Percentiles rank a stretch among this genome's conserved stretches.
phyloP scores from a whole-genome alignment of 2,113 vertebrate genomes.

The Caranx ignobilis region DNA sequence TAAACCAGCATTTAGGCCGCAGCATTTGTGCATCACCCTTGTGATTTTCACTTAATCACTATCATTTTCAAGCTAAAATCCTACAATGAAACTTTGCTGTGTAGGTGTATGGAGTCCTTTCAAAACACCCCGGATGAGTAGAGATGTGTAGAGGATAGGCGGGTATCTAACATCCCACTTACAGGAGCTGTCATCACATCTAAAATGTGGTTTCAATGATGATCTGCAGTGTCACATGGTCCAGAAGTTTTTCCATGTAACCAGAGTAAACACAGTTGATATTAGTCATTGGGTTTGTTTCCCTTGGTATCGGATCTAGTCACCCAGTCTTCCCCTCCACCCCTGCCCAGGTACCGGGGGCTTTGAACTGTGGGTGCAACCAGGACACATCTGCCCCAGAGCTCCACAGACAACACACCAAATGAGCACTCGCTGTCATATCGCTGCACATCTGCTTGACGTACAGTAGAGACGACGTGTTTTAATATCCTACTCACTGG shows the following conservation, averaged over 20 bases:
- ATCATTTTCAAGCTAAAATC: not conserved
- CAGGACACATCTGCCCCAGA: slow-evolving; percentile 76
- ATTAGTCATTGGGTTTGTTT: not conserved
- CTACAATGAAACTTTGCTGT: too few species aligned
- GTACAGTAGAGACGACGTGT: slow-evolving; percentile 49
- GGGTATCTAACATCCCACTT: not conserved
- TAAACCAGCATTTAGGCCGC: too few species aligned
- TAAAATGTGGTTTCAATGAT: not conserved
- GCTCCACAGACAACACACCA: slow-evolving; percentile 57
- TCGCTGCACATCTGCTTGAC: slow-evolving; percentile 64
- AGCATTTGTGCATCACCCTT: too few species aligned
- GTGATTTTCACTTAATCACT: not conserved
- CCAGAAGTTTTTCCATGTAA: not conserved
- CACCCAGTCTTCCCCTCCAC: slow-evolving; percentile 1
- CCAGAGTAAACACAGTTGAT: not conserved
- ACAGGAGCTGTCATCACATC: slow-evolving; percentile 22
- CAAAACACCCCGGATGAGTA: too few species aligned
- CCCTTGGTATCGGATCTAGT: slow-evolving; percentile 17
- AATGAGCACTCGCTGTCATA: slow-evolving; percentile 75
- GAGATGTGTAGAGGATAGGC: too few species aligned
- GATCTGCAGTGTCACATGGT: slow-evolving; percentile 9
- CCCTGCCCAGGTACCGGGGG: slow-evolving; percentile 41
- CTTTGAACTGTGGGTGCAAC: slow-evolving; percentile 44
- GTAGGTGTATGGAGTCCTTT: too few species aligned
- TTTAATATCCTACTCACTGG: slow-evolving; percentile 59